phyloP scores from a whole-genome alignment of 2,888 invertebrate species.

The Pasiphila rectangulata region DNA sequence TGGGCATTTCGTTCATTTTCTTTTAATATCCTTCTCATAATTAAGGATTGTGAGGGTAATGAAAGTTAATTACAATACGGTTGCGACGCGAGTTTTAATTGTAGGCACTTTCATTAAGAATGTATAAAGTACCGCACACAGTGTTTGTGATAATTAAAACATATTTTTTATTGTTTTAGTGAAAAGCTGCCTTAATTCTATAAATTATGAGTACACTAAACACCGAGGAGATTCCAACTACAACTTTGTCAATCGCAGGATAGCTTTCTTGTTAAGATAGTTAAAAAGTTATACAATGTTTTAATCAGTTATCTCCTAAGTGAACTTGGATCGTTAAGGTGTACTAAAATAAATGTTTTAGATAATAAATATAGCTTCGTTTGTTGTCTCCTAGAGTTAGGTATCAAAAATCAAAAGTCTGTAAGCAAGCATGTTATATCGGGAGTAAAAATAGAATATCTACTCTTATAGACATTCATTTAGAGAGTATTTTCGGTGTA shows the following conservation, averaged over 20 bases:
- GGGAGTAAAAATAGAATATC: no score
- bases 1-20: conserved; percentile 7
- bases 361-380: conserved; percentile 21
- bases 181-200: conserved; percentile 4
- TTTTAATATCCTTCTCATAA: conserved; percentile 12
- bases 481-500: no score
- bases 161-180: conserved; percentile 10
- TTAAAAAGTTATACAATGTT: conserved; percentile 35
- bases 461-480: no score
- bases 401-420: no score
- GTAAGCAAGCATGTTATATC: no score
- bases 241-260: conserved; percentile 23
- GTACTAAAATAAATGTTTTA: conserved; percentile 16
- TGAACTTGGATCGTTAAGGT: conserved; percentile 27
- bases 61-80: conserved; percentile 34
- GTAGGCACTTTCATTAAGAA: conserved; percentile 38
- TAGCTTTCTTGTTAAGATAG: conserved; percentile 31
- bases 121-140: conserved; percentile 28
- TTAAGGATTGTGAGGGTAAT: conserved; percentile 24
- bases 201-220: conserved; percentile 20
- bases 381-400: conserved; percentile 1
- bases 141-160: conserved; percentile 8
- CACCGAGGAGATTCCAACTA: conserved; percentile 16
- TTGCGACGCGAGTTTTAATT: conserved; percentile 36
- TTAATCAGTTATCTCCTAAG: conserved; percentile 31